Base-by-base conservation (phyloP, 2,113 vertebrate species). In the Calyptomena viridis region DNA sequence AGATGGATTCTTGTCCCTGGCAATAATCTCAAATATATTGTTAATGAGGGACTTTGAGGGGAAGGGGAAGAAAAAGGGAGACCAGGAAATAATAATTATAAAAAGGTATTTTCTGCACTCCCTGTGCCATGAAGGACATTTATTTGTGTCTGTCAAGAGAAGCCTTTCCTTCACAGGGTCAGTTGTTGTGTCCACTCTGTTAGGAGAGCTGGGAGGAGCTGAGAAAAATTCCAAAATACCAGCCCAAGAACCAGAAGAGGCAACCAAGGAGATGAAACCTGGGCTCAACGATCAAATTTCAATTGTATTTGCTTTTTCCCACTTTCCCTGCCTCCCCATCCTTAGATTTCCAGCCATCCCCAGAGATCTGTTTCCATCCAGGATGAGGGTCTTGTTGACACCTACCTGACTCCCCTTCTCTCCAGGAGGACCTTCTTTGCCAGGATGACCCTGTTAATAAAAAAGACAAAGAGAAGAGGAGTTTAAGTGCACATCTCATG, bases 361-460 rank as follows among this genome's bases (percentile, higher is more conserved):
- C 0, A 1, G 21, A 47, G 25, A 28, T 35, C 35, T 25, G 16
- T 6, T 30, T 10, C 80, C 84, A 14, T 13, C 21, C 90, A 68
- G n/a, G 30, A 69, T 2, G 8, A 77, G 14, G 42, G 1, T 5
- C 30, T 44, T 35, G 4, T 4, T 16, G 67, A 52, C 37, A 95
- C 97, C 16, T 44, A 99, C 99, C 98, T 99, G 88, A 69, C 98
- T 98, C 44, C 99, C 99, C 96, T 99, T 99, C 93, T 99, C 99
- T 93, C 99, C 99, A 12, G 97, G 53, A 60, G 99, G 99, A 39
- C 99, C 99, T 95, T 99, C 99, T 97, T 99, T 99, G 95, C 99
- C 99, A 53, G 99, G 99, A 94, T 99, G 99, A 92, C 99, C 99
- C 99, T 99, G 88, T 90, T 33, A 92, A 94, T 47, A 87, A 91